Evolutionary conservation across 2,888 invertebrate species (phyloP), one percentile per base, ranked within the genome.

Genomic region (Herminia tarsipennalis): DNA sequence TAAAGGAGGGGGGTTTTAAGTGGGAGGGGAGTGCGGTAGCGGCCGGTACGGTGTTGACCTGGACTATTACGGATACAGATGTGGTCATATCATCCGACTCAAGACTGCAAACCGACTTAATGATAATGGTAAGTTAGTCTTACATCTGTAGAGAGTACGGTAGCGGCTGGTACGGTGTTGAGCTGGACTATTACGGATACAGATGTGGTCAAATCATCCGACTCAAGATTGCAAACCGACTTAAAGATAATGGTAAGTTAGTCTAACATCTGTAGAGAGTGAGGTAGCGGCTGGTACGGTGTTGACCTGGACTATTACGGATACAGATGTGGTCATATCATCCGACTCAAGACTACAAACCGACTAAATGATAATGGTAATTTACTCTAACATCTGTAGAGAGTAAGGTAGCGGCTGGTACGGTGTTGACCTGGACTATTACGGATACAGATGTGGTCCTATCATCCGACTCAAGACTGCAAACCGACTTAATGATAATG

Each of bases 331-430:
- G 8, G 69, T 63, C 38, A 81, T 91, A 52, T 71, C 83, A 5
- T 79, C 88, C 0, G 64, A 77, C 5, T 87, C 90, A 2, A 74
- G 76, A 24, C 71, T 90, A 6, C 83, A 86, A 39, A 81, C 83
- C 0, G 89, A 89, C 60, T 67, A 90, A 36, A 84, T 88, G 83
- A 86, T 91, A 51, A 81, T 89, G 88, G 91, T 88, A 49, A 82
- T 81, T 73, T 3, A 5, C 1, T n/a, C n/a, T n/a, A n/a, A n/a
- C n/a, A n/a, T n/a, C n/a, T n/a, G n/a, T n/a, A n/a, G 91, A 90
- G 1, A 73, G 75, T 27, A 80, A 78, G 10, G 87, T 87, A 3
- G 84, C 84, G 0, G 86, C 86, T 0, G 89, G 89, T 0, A 81
- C 85, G 1, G 51, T 88, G 1, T 57, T 90, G 13, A 73, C 70